Percentiles rank a stretch among this genome's conserved stretches.
phyloP scores from a whole-genome alignment of 1,140 invertebrate genomes.

The Drosophila kanapiae region DNA sequence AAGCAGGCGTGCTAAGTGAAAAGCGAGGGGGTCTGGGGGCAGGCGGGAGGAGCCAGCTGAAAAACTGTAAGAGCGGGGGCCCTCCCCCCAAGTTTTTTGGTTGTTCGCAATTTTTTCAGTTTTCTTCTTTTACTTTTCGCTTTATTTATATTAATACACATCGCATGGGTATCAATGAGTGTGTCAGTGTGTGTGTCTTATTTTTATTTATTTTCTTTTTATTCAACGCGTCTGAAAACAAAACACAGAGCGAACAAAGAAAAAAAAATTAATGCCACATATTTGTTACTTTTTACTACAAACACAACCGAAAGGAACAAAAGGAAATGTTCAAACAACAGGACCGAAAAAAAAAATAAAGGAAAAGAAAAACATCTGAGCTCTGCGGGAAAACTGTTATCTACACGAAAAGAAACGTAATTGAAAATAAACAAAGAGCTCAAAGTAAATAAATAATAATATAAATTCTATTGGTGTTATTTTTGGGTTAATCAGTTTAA shows the following conservation, averaged over 20 bases:
- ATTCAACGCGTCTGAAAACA: slow-evolving; percentile 56
- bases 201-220: slow-evolving; percentile 79
- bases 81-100: slow-evolving; percentile 49
- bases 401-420: slow-evolving; percentile 16
- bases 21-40: slow-evolving; percentile 17
- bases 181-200: slow-evolving; percentile 35
- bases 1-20: slow-evolving; percentile 68
- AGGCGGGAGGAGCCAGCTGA: neutral
- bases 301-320: slow-evolving; percentile 36
- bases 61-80: too few relatives aligned
- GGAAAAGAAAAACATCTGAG: slow-evolving; percentile 16
- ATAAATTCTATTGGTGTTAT: neutral
- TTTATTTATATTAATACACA: slow-evolving; percentile 76
- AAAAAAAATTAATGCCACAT: slow-evolving; percentile 51
- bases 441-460: neutral
- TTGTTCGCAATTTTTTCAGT: slow-evolving; percentile 55
- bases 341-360: slow-evolving; percentile 11
- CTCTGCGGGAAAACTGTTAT: slow-evolving; percentile 33
- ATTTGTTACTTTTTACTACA: slow-evolving; percentile 63
- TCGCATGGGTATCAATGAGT: slow-evolving; percentile 33
- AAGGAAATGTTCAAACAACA: slow-evolving; percentile 44
- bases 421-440: neutral
- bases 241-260: slow-evolving; percentile 31
- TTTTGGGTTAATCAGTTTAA: neutral
- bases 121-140: slow-evolving; percentile 63